Percentiles rank a stretch among this genome's conserved stretches.
These are phyloP conservation scores for Drosophila hamatofila DNA, from an alignment of 2,888 invertebrate species.

Conservation along the genomic window DNA sequence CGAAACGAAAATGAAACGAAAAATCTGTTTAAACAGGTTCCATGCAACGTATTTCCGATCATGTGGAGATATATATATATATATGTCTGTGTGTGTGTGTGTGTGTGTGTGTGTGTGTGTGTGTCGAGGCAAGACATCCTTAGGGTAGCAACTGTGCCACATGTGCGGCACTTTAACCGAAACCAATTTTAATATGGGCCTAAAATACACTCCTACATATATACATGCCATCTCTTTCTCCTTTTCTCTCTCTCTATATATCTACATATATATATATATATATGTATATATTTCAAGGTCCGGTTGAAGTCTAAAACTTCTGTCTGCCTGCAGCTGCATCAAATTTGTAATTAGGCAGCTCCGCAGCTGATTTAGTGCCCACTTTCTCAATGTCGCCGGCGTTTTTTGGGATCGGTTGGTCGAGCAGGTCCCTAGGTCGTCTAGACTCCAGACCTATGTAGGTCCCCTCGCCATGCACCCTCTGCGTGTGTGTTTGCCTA, in stretches of 20 bases:
- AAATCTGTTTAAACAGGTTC: slow-evolving; percentile 68
- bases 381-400: slow-evolving; percentile 63
- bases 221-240: not conserved
- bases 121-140: slow-evolving; percentile 38
- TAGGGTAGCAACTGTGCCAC: slow-evolving; percentile 54
- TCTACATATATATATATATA: not conserved
- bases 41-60: slow-evolving; percentile 50
- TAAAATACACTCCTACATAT: slow-evolving; percentile 13
- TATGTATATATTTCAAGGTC: slow-evolving; percentile 56
- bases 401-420: not conserved
- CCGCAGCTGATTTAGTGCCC: slow-evolving; percentile 59
- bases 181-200: slow-evolving; percentile 63
- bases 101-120: not conserved
- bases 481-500: slow-evolving; percentile 25
- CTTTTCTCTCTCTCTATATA: not conserved
- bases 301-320: slow-evolving; percentile 53
- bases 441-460: not conserved
- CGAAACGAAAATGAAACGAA: slow-evolving; percentile 23
- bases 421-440: slow-evolving; percentile 7
- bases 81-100: not conserved
- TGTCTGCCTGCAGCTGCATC: slow-evolving; percentile 70
- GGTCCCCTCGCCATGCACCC: not conserved
- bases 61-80: not conserved
- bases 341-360: slow-evolving; percentile 64
- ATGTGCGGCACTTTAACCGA: slow-evolving; percentile 56